Conservation (phyloP, 2,888 invertebrate species). For the Silvanus unidentatus region DNA sequence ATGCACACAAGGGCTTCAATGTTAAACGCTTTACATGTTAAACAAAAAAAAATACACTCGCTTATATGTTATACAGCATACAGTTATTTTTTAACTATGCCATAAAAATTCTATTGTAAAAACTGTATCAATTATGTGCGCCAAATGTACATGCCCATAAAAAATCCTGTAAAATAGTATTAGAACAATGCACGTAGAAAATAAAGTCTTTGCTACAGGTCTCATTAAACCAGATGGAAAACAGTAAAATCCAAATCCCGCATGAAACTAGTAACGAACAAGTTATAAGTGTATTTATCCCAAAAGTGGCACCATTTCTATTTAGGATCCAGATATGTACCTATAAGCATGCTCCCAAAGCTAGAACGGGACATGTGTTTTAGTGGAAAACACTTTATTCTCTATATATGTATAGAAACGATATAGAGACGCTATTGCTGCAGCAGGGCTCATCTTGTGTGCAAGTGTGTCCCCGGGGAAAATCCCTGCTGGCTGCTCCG, state of each 20-base stretch:
- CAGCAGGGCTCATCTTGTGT: conserved; percentile 2
- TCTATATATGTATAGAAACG: conserved; percentile 19
- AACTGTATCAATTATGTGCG: too few species aligned
- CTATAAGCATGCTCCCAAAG: too few species aligned
- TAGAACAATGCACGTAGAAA: too few species aligned
- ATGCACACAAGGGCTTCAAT: conserved; percentile 6
- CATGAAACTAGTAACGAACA: conserved; percentile 34
- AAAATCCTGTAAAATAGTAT: too few species aligned
- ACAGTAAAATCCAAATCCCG: conserved; percentile 33
- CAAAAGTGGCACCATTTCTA: background rate
- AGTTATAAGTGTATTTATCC: conserved; percentile 17
- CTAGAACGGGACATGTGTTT: conserved; percentile 33
- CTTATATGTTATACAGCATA: too few species aligned
- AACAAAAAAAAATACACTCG: too few species aligned
- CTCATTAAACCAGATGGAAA: conserved; percentile 23
- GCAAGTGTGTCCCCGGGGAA: conserved; percentile 28
- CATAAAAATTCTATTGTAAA: too few species aligned
- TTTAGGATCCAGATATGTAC: too few species aligned
- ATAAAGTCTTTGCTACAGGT: too few species aligned
- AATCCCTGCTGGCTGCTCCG: conserved; percentile 8
- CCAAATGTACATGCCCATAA: too few species aligned
- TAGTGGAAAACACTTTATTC: conserved; percentile 36
- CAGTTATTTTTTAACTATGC: too few species aligned
- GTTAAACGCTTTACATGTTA: too few species aligned
- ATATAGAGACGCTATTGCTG: background rate